Evolutionary conservation across 1,140 invertebrate genomes (phyloP), one percentile per base, ranked within the genome.

Genomic region (Orussus abietinus): DNA sequence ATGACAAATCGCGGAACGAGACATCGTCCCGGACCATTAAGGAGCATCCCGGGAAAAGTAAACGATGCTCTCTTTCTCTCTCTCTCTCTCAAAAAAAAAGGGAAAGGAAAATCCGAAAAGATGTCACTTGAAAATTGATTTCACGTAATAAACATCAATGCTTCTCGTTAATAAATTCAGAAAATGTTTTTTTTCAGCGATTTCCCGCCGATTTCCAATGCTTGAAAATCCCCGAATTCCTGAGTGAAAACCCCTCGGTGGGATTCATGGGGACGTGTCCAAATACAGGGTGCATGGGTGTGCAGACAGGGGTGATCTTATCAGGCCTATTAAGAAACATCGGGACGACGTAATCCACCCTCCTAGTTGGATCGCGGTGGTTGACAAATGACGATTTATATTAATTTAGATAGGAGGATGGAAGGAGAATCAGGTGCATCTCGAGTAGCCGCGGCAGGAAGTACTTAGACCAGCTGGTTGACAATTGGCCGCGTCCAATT

Each of bases 1-100:
- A 60, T 64, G 61, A 64, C 55, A 64, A 64, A 64, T 64, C 47
- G 55, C 42, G 29, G 36, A 17, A 42, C 39, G 46, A 47, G 52
- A 61, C 60, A 57, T 53, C 59, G 58, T 59, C 53, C 53, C 44
- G 51, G 56, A 50, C 53, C 55, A 63, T 63, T 63, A 57, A 57
- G 58, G 60, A 47, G 56, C 60, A 56, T 46, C 52, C 51, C 47
- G 38, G 38, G 47, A 60, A 25, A 25, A 25, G 6, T 25, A 7
- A 25, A 7, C n/a, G 6, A 25, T 25, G 6, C 6, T 25, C 6
- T 25, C 22, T 25, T 6, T n/a, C n/a, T n/a, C 22, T 25, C 22
- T 25, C 22, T 7, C n/a, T 25, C 6, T 25, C 22, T n/a, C 6
- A n/a, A 25, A 6, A 25, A 25, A 25, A 25, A 25, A 25, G 6